Conservation (phyloP, 1,140 invertebrate genomes). For the Nasonia longicornis region DNA sequence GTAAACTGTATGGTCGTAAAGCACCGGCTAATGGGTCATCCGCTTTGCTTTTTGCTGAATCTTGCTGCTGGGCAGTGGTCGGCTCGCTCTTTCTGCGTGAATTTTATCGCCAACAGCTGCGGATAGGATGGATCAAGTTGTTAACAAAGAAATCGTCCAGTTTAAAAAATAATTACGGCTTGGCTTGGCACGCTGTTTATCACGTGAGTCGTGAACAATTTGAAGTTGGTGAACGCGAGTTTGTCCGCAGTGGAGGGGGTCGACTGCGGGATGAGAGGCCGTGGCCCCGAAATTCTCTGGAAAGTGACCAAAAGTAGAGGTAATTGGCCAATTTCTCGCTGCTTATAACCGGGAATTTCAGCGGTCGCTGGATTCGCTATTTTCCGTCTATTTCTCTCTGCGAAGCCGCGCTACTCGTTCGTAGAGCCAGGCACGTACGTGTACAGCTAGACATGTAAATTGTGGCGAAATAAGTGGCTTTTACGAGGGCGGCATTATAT, state of each 20-base stretch:
- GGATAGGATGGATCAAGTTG: neutral
- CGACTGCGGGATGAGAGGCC: neutral
- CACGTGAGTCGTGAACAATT: neutral
- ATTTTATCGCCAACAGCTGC: no score
- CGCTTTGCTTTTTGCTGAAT: neutral
- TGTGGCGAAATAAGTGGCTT: neutral
- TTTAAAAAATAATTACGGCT: neutral
- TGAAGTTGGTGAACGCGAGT: neutral
- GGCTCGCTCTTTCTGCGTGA: no score
- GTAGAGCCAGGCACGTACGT: neutral
- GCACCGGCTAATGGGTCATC: no score
- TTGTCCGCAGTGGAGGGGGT: neutral
- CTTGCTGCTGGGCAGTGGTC: no score
- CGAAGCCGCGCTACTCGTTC: neutral
- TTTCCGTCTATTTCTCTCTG: neutral
- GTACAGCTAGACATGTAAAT: neutral
- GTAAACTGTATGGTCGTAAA: neutral
- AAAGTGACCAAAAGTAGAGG: conserved; percentile 9
- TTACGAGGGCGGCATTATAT: neutral
- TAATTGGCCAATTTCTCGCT: conserved; percentile 13
- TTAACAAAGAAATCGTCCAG: neutral
- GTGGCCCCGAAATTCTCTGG: conserved; percentile 1
- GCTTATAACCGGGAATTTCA: neutral
- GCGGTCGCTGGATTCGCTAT: neutral
- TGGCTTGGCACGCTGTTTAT: neutral